Base-by-base conservation (phyloP, 2,888 invertebrate genomes). In the Neoascia interrupta region DNA sequence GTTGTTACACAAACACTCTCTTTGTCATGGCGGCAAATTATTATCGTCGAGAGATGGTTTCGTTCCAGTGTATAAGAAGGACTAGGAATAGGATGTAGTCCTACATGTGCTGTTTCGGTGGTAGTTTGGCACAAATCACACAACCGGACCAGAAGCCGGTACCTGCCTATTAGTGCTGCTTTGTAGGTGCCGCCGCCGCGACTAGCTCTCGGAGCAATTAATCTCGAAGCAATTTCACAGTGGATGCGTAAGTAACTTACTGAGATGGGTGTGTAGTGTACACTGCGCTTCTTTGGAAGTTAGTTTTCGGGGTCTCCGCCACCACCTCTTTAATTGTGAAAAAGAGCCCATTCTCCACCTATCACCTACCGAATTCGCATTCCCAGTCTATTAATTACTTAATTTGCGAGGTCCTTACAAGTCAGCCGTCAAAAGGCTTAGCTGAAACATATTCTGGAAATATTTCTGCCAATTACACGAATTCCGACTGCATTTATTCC, bases 201-300 rank as follows among this genome's bases (percentile, higher is more conserved):
- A 8, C 34, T n/a, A 13, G 60, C n/a, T 45, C 54, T 72, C n/a
- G 26, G 31, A 56, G 66, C 68, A 79, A 73, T 79, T 79, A 79
- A 79, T 79, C 79, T 68, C 47, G 56, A 80, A 37, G 58, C 80
- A 80, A 80, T 80, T 80, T 80, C 80, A 80, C 80, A 74, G 69
- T 80, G 80, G 74, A 56, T 80, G 80, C 80, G 79, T 79, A 79
- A 79, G 73, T 73, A 68, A 68, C 73, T 68, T 73, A 56, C 54
- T 73, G n/a, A 79, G 60, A 72, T 66, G 36, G 28, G 10, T 34
- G 26, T 15, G 51, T 56, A 11, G 8, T 53, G 26, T 54, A 10
- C 15, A 3, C 6, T 28, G 26, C 15, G 15, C 37, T 58, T 45
- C 58, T 73, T 73, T 45, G 28, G 23, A 63, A 19, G 23, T 54